phyloP scores from a whole-genome alignment of 2,113 vertebrate genomes.

The Pavo muticus region DNA sequence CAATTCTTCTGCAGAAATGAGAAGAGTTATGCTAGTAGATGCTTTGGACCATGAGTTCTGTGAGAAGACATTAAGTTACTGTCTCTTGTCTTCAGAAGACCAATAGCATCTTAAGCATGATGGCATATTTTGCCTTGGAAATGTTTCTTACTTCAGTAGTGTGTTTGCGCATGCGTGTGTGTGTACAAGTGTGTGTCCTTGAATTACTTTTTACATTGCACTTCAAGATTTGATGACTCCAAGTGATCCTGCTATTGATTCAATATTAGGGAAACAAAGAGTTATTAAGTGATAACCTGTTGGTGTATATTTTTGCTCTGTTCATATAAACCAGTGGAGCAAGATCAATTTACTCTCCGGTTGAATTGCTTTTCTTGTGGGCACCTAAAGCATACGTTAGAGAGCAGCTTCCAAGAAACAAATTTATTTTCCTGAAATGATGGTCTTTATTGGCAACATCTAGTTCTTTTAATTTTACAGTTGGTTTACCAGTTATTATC shows the following conservation, averaged over 20 bases:
- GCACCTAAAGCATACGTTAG: conserved; percentile 79
- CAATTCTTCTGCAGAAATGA: not conserved
- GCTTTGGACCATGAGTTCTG: not conserved
- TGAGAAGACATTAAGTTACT: not conserved
- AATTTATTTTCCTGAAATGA: conserved; percentile 86
- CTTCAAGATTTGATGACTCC: conserved; percentile 73
- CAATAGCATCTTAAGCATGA: not conserved
- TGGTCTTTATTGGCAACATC: conserved; percentile 86
- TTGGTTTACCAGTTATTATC: conserved; percentile 87
- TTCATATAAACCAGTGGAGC: conserved; percentile 83
- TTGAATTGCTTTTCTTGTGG: conserved; percentile 83
- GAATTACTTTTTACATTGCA: conserved; percentile 49
- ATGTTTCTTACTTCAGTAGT: not conserved
- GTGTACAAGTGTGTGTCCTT: not conserved
- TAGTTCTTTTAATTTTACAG: conserved; percentile 88
- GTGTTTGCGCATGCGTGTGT: rapidly evolving
- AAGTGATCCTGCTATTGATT: conserved; percentile 79
- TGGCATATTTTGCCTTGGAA: not conserved
- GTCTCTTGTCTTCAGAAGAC: not conserved
- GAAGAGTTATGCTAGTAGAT: not conserved
- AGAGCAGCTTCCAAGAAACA: conserved; percentile 81
- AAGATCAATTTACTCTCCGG: conserved; percentile 83
- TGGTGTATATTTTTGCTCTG: conserved; percentile 78
- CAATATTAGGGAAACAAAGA: conserved; percentile 79
- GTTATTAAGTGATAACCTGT: conserved; percentile 83